phyloP scores from a whole-genome alignment of 2,888 invertebrate species.

The Heteromurus nitidus region DNA sequence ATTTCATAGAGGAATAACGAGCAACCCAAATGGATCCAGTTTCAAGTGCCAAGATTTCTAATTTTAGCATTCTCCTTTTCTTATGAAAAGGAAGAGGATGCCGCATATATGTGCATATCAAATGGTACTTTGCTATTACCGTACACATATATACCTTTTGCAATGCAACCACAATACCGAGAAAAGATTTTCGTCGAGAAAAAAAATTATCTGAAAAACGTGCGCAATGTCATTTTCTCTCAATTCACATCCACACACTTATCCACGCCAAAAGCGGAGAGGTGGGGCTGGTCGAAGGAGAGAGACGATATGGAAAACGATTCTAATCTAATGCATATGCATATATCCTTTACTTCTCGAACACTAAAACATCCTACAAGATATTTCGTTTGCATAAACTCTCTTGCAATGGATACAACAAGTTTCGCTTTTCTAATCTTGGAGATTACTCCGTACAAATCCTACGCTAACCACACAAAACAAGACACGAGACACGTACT shows the following conservation, averaged over 20 bases:
- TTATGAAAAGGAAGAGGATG: no score
- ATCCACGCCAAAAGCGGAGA: not conserved
- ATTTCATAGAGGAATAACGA: no score
- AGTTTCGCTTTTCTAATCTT: conserved; percentile 37
- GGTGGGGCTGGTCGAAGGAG: conserved; percentile 42
- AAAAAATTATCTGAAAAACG: conserved; percentile 31
- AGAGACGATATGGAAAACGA: no score
- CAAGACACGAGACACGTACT: conserved; percentile 18
- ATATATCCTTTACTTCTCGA: no score
- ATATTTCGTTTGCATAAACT: no score
- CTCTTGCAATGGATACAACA: no score
- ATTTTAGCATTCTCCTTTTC: conserved; percentile 49
- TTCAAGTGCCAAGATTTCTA: conserved; percentile 60
- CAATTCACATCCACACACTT: not conserved
- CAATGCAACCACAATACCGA: not conserved
- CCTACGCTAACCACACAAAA: conserved; percentile 42
- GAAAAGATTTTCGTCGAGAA: no score
- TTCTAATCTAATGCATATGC: no score
- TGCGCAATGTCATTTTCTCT: conserved; percentile 38
- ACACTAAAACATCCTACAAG: no score
- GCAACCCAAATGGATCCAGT: conserved; percentile 35
- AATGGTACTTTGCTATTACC: no score
- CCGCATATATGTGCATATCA: no score
- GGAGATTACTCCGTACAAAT: conserved; percentile 51
- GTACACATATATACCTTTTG: no score